Base-by-base conservation (phyloP, 2,888 invertebrate species). In the Cataglyphis altisquamis region DNA sequence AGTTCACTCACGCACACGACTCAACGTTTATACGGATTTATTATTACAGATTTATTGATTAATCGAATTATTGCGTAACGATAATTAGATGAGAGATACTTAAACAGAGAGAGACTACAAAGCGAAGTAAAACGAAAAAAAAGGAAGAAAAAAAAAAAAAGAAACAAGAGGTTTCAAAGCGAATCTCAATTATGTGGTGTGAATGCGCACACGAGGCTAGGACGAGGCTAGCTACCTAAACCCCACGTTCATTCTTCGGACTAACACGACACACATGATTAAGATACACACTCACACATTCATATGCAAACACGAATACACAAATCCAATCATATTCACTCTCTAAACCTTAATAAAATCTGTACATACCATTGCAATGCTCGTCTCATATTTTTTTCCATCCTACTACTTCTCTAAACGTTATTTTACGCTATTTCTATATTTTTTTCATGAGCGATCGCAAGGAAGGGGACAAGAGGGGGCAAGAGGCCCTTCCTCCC, bases 1-100 rank as follows among this genome's bases (percentile, higher is more conserved):
- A 95, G 94, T 95, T 95, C 94, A 95, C 94, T 94, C 94, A 94
- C 92, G 94, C 94, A 95, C 94, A 94, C 94, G 91, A 93, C 91
- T 94, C 94, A 89, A 94, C 92, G 91, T 94, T 93, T 93, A 93
- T 92, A 93, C 91, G 90, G 89, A 92, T 93, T 93, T 93, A 92
- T 92, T 91, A 92, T 92, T 91, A 92, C 90, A 90, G 92, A 94
- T 94, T 94, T 90, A 92, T 93, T 93, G 87, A 93, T 92, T 93
- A 92, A 94, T 92, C 93, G 92, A 91, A 91, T 93, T 91, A 92
- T 92, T 93, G 89, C 90, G 91, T 93, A 80, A 92, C 92, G 77
- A 86, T 93, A 92, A 93, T 93, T 91, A 91, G 91, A 88, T 88
- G 29, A 29, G 29, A 29, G 29, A 90, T 87, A 88, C 86, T 86